These are phyloP conservation scores for Heliconius aoede DNA, from an alignment of 2,888 invertebrate species.

Conservation along the genomic window DNA sequence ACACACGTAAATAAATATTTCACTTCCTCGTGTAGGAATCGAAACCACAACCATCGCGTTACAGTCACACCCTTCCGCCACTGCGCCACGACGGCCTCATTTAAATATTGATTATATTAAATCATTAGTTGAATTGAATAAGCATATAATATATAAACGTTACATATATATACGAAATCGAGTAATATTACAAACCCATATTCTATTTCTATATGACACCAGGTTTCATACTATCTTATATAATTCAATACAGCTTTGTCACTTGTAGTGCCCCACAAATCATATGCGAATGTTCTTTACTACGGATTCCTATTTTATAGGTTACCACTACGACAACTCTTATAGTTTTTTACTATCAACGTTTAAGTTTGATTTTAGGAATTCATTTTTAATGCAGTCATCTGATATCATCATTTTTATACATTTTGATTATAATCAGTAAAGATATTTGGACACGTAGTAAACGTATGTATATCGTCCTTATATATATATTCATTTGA, in stretches of 20 bases:
- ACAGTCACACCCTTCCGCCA: too few relatives aligned
- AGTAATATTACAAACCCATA: constrained; percentile 10
- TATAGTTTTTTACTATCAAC: neutral
- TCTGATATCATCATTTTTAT: too few relatives aligned
- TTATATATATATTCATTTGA: too few relatives aligned
- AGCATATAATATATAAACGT: neutral
- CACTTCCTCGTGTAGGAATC: too few relatives aligned
- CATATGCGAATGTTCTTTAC: constrained; percentile 16
- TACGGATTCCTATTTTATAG: neutral
- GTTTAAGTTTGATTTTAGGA: neutral
- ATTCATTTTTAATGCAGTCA: too few relatives aligned
- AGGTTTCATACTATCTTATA: constrained; percentile 23
- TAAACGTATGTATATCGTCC: too few relatives aligned
- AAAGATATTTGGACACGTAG: too few relatives aligned
- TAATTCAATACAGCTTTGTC: constrained; percentile 28
- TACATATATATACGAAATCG: neutral
- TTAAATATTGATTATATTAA: too few relatives aligned
- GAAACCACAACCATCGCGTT: too few relatives aligned
- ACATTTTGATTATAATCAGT: too few relatives aligned
- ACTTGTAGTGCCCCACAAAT: constrained; percentile 15
- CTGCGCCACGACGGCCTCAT: too few relatives aligned
- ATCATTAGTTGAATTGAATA: neutral
- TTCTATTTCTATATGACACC: constrained; percentile 11
- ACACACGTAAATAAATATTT: too few relatives aligned
- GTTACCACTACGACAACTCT: neutral